These are phyloP conservation scores for Neodon shergylaensis DNA, from an alignment of 2,113 vertebrate genomes.

Conservation along the genomic window DNA sequence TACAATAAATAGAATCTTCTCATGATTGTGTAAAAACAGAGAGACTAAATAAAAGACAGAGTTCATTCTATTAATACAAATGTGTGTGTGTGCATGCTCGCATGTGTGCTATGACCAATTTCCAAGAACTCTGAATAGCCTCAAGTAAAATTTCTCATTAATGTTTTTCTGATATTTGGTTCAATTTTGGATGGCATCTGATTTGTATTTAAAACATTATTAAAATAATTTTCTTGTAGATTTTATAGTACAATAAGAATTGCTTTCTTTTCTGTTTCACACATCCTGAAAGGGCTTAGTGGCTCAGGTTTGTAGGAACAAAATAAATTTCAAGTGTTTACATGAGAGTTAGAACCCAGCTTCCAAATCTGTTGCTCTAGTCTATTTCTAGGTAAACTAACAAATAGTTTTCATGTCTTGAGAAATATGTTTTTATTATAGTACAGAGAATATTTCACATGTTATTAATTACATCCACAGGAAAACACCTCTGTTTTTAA, in stretches of 20 bases:
- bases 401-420: not conserved
- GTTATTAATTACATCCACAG: not conserved
- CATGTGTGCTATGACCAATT: not conserved
- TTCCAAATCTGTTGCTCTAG: not conserved
- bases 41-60: not conserved
- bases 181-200: not conserved
- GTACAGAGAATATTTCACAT: not conserved
- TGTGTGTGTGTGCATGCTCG: not conserved
- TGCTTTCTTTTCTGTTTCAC: not conserved
- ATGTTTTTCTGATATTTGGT: not conserved
- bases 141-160: not conserved
- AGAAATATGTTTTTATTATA: not conserved
- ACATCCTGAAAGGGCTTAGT: not conserved
- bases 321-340: not conserved
- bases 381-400: not conserved
- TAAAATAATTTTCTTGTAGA: not conserved
- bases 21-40: not conserved
- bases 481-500: not conserved
- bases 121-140: not conserved
- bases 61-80: not conserved
- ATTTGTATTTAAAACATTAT: not conserved
- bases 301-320: not conserved
- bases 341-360: not conserved
- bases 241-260: not conserved
- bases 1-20: not conserved